phyloP scores from a whole-genome alignment of 2,113 vertebrate species.

The Tachuris rubrigastra region DNA sequence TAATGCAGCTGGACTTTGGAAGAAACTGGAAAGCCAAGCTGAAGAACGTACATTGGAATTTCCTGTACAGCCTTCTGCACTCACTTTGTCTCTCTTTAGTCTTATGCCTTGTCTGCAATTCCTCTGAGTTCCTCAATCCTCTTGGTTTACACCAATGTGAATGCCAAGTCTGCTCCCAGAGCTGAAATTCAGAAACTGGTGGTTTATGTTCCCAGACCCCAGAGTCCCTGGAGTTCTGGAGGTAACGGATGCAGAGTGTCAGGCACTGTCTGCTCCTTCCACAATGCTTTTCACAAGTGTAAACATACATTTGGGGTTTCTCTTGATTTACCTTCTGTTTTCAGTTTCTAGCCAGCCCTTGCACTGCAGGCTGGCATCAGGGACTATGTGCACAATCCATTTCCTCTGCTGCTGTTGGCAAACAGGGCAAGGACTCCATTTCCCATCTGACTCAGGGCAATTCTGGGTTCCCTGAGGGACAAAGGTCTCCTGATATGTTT shows the following conservation, averaged over 20 bases:
- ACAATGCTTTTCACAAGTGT: not conserved
- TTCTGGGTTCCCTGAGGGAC: not conserved
- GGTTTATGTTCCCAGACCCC: not conserved
- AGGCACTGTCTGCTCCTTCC: not conserved
- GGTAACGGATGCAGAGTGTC: not conserved
- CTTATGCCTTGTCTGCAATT: not conserved
- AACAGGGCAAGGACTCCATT: not conserved
- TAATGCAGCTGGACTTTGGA: not conserved
- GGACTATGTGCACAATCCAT: not conserved
- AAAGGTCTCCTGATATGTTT: not conserved
- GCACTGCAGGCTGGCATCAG: not conserved
- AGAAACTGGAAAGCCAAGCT: not conserved
- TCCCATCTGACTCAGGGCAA: accelerated
- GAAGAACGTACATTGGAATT: accelerated
- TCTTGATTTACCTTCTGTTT: not conserved
- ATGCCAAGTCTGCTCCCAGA: not conserved
- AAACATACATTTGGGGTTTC: not conserved
- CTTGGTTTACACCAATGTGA: not conserved
- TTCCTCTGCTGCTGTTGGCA: not conserved
- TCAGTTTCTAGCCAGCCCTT: not conserved
- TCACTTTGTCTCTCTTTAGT: not conserved
- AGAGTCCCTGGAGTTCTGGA: not conserved
- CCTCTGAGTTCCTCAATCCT: not conserved
- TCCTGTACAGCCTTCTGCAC: not conserved
- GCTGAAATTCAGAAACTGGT: not conserved